Evolutionary conservation across 2,797 vertebrate species (phyloP), one percentile per base, ranked within the genome.

Genomic region (Spinibarbus caldwelli): DNA sequence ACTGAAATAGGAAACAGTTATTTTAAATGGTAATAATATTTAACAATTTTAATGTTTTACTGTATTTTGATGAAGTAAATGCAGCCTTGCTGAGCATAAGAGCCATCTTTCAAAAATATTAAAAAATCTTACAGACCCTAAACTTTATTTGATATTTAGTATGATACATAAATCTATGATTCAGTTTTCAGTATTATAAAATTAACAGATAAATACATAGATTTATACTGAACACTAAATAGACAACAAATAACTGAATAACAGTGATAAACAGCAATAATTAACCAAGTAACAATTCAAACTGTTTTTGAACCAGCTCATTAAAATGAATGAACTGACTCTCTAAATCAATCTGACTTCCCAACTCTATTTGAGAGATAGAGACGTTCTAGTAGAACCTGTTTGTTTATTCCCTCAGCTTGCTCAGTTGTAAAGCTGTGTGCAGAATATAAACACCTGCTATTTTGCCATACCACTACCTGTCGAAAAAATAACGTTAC

Each of bases 401-500:
- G 52, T 77, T 78, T 78, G 9, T 78, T 78, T 41, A 59, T 59
- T 78, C 36, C n/a, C 23, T 59, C 23, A 54, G 31, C 19, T 54
- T 76, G 19, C 21, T n/a, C 5, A 15, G 23, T 41, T 41, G 7
- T 36, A 41, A 59, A 8, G 23, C 14, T 62, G 54, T 76, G 49
- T 38, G 23, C 8, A 59, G 52, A 78, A 78, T 78, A 43, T 41
- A 43, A 78, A 59, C 52, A 57, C 75, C 15, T 8, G n/a, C 1
- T 71, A 21, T 75, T 49, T 34, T 52, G 11, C 54, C 52, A 41
- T 5, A 41, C 34, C 0, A 5, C 52, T 43, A 62, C 36, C 38
- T 62, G 76, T 78, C 15, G 5, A n/a, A 78, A 43, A 62, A 78
- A 43, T 78, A 62, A n/a, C n/a, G 54, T 62, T 62, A 43, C 54